These are phyloP conservation scores for Acromyrmex heyeri DNA, from an alignment of 1,140 invertebrate genomes.

Conservation along the genomic window DNA sequence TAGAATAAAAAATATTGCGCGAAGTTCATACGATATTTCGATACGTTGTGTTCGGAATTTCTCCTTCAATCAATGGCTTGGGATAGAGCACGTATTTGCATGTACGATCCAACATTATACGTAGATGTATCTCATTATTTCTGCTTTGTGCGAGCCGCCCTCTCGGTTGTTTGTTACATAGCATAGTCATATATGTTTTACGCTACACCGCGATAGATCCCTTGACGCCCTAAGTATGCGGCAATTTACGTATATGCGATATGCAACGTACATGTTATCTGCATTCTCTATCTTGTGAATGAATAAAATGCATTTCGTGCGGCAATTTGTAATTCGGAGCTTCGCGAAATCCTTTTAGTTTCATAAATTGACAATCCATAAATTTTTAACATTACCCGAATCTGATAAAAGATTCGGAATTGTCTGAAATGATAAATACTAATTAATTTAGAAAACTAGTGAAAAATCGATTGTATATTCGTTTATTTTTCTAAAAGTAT, in stretches of 20 bases:
- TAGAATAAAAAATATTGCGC: not conserved
- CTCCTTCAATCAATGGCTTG: not conserved
- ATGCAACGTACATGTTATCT: not conserved
- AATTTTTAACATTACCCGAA: not conserved
- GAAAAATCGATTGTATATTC: not conserved
- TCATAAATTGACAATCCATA: not conserved
- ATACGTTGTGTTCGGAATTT: not conserved
- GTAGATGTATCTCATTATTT: slow-evolving; percentile 45
- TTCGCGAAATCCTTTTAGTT: not conserved
- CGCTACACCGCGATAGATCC: not conserved
- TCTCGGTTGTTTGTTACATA: slow-evolving; percentile 27
- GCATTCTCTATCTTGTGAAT: not conserved
- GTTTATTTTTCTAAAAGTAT: not conserved
- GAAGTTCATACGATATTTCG: not conserved
- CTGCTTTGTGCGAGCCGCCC: slow-evolving; percentile 57
- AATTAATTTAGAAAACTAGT: not conserved
- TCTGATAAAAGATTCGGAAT: not conserved
- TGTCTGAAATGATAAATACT: not conserved
- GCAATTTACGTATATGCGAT: slow-evolving; percentile 22
- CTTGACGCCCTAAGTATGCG: not conserved
- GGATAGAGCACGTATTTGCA: slow-evolving; percentile 30
- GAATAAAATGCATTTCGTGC: not conserved
- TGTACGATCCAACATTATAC: slow-evolving; percentile 32
- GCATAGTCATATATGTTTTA: slow-evolving; percentile 8
- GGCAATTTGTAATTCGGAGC: not conserved